Evolutionary conservation across 2,888 invertebrate genomes (phyloP), one percentile per base, ranked within the genome.

Genomic region (Hemithea aestivaria): DNA sequence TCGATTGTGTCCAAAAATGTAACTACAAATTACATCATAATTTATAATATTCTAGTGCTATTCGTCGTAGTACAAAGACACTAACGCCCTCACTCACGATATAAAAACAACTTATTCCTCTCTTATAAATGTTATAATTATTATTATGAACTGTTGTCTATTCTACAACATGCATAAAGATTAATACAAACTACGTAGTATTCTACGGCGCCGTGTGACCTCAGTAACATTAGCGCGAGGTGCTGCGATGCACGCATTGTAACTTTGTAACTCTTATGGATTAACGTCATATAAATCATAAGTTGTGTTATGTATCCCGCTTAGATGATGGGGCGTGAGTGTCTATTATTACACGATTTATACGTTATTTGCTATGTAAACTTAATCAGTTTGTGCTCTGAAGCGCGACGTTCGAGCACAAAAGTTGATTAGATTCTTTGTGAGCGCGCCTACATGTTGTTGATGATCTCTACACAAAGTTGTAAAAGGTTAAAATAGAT

Each of bases 301-400:
- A 57, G 58, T 58, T 51, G 47, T 25, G 52, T 53, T 57, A 51
- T 53, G 48, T 51, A 48, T 51, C 28, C 41, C 31, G 34, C 28
- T 45, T 48, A 46, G 44, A 49, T 51, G 48, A 72, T 72, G 72
- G 72, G 71, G 57, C 60, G 71, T 69, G 65, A 71, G 69, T 70
- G 55, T 53, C 27, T 39, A 48, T 41, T 43, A 49, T 48, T 33
- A 37, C 29, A 45, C 42, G 31, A 22, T 40, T 44, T 39, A 33
- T 35, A 10, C 20, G 33, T 40, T 16, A n/a, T 7, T 12, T 22
- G 8, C 7, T 5, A 22, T 20, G 33, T 25, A 21, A 36, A 36
- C 28, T 34, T 39, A 40, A 35, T 40, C 35, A 23, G 8, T 40
- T 31, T 38, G 32, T 30, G 30, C 31, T 43, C 7, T n/a, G 35